Evolutionary conservation across 2,797 vertebrate species (phyloP).

Genomic region (Gallirallus australis): DNA sequence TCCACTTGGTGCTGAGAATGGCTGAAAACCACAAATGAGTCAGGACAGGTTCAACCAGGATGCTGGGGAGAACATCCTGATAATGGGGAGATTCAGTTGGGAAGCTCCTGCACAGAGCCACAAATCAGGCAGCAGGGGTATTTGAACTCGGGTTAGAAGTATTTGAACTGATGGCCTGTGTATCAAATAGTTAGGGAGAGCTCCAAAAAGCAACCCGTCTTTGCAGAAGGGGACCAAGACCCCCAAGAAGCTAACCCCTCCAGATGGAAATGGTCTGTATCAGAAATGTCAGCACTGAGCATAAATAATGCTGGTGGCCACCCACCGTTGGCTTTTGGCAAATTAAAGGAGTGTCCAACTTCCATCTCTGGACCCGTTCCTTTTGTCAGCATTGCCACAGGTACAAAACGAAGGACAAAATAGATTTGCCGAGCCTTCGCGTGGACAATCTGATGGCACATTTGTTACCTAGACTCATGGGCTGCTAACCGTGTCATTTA

Average conservation of each 20-base stretch:
- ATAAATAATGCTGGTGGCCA: background rate
- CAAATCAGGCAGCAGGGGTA: background rate
- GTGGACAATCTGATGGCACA: background rate
- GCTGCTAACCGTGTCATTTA: background rate
- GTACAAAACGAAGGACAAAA: background rate
- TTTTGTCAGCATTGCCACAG: background rate
- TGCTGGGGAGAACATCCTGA: background rate
- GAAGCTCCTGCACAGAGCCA: fast-evolving
- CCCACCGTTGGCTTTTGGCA: background rate
- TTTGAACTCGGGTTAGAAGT: background rate
- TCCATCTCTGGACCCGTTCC: background rate
- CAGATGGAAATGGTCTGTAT: background rate
- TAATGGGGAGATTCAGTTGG: background rate
- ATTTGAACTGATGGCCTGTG: background rate
- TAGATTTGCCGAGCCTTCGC: background rate
- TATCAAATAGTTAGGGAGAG: background rate
- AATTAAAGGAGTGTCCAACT: background rate
- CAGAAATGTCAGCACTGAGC: background rate
- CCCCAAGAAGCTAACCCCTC: background rate
- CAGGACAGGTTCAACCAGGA: background rate
- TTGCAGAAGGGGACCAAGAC: background rate
- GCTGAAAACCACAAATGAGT: background rate
- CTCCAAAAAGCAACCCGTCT: background rate
- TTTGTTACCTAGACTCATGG: slow-evolving; percentile 4
- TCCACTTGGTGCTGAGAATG: background rate